Evolutionary conservation across 2,888 invertebrate genomes (phyloP).

Genomic region (Gymnoscelis rufifasciata): DNA sequence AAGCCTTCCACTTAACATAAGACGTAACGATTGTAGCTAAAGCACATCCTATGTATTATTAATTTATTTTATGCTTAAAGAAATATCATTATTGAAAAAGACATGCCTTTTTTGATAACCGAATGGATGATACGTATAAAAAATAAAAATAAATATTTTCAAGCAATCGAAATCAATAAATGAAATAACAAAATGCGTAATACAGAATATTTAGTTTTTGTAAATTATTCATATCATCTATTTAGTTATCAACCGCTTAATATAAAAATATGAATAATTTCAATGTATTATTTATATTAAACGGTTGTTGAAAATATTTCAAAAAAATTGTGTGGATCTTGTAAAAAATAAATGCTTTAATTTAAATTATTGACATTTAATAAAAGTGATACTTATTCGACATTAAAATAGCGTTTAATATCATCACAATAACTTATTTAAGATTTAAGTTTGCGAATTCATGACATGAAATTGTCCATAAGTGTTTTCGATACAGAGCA

Average conservation of each 20-base stretch:
- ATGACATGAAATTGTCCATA: constrained; percentile 16
- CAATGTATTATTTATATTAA: no score
- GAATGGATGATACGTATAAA: no score
- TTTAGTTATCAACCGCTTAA: no score
- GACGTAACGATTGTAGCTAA: constrained; percentile 5
- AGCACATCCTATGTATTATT: constrained; percentile 8
- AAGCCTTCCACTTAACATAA: constrained; percentile 18
- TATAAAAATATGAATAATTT: no score
- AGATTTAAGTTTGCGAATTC: constrained; percentile 18
- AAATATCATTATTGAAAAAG: no score
- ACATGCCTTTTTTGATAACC: no score
- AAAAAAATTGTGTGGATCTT: constrained; percentile 10
- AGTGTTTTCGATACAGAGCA: constrained; percentile 16
- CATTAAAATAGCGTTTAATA: constrained; percentile 10
- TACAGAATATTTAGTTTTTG: no score
- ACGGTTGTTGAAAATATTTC: no score
- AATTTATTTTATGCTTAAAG: constrained; percentile 23
- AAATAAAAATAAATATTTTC: no score
- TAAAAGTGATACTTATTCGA: constrained; percentile 14
- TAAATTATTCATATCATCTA: no score
- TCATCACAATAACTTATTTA: constrained; percentile 18
- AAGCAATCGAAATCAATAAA: no score
- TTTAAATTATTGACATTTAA: constrained; percentile 11
- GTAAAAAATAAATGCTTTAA: constrained; percentile 1
- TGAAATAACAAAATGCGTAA: no score